Evolutionary conservation across 2,888 invertebrate genomes (phyloP).

Genomic region (Nomada lathburiana): DNA sequence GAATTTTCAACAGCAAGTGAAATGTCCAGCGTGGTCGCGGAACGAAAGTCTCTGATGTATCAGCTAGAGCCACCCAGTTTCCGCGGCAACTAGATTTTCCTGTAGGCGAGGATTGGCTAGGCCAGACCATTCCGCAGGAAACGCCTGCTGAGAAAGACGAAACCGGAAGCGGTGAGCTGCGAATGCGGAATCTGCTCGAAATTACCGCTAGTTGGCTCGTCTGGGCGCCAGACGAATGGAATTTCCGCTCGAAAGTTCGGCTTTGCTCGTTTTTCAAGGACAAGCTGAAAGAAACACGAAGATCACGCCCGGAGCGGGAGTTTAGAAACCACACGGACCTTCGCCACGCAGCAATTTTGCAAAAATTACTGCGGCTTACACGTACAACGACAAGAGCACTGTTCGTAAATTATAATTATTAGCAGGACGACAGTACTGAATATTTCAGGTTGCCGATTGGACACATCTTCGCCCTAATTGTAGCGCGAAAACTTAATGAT

Average conservation of each 20-base stretch:
- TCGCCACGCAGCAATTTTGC: background rate
- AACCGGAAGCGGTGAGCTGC: conserved; percentile 62
- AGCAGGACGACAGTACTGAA: too few relatives aligned
- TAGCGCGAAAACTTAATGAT: too few relatives aligned
- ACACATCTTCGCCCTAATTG: too few relatives aligned
- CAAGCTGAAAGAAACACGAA: conserved; percentile 15
- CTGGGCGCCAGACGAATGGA: conserved; percentile 56
- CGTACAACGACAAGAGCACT: background rate
- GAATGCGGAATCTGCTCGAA: conserved; percentile 60
- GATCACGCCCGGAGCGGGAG: background rate
- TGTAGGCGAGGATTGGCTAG: conserved; percentile 41
- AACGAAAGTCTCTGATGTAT: conserved; percentile 39
- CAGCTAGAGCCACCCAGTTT: conserved; percentile 25
- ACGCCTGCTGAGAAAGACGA: conserved; percentile 54
- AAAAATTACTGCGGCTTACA: background rate
- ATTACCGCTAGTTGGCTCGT: conserved; percentile 58
- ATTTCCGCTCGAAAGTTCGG: conserved; percentile 59
- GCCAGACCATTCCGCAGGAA: conserved; percentile 44
- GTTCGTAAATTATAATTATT: too few relatives aligned
- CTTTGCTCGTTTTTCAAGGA: conserved; percentile 45
- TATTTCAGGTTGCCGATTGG: too few relatives aligned
- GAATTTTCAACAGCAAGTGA: background rate
- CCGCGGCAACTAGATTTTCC: conserved; percentile 47
- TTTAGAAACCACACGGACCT: background rate
- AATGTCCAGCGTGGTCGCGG: background rate